Evolutionary conservation across 2,113 vertebrate genomes (phyloP), one percentile per base, ranked within the genome.

Genomic region (Paradisaea rubra): DNA sequence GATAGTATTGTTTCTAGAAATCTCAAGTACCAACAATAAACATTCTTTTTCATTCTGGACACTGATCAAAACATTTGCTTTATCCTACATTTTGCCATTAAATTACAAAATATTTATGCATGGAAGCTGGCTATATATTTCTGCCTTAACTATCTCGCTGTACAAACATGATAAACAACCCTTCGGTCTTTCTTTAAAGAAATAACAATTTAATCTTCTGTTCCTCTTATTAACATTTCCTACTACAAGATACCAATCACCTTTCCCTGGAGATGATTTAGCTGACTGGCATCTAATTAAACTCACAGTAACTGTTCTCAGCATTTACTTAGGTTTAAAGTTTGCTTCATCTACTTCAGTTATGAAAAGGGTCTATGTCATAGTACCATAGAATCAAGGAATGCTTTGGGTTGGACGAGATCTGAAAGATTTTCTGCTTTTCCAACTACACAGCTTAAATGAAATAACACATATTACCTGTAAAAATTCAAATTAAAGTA

Each of bases 101-200:
- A 97, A 88, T 91, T 81, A 83, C 37, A 91, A 96, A 97, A 94
- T 84, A 93, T 88, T 88, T 78, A 50, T 42, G 31, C 39, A 85
- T 1, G 5, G 50, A 89, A 92, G 45, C 30, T 76, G 66, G 65
- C 25, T 86, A 60, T 76, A 57, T 50, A 60, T 15, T 89, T 56
- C 23, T 79, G 53, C 18, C 42, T 65, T 60, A 54, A 49, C 16
- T 54, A 11, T 35, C 13, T 65, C 4, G 0, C 63, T 53, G n/a
- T 83, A 22, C 11, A 76, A 88, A 82, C 1, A 3, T 31, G 6
- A 49, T 37, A 79, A 76, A 70, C 30, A 30, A 76, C 14, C 2
- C 21, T 57, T 69, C 52, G 15, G 15, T 82, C 22, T 76, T 76
- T 82, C 22, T 42, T 61, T 82, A 28, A 60, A 28, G 41, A 83